These are phyloP conservation scores for Muntiacus reevesi DNA, from an alignment of 2,113 vertebrate species.

Conservation along the genomic window DNA sequence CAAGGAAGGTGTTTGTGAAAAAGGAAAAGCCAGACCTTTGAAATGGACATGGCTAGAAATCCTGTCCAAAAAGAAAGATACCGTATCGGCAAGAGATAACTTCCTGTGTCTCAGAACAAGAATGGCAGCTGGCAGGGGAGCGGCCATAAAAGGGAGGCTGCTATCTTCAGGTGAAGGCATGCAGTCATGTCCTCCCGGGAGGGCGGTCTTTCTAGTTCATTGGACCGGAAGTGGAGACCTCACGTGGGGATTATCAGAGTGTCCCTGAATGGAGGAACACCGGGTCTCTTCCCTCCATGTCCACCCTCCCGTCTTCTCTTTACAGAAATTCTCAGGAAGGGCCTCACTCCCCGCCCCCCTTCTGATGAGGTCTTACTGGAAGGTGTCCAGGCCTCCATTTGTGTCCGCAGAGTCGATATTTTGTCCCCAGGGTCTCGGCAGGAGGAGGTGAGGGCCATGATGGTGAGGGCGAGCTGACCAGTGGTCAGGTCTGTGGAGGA, in stretches of 20 bases:
- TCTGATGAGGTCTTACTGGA: slow-evolving; percentile 44
- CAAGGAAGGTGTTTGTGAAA: background rate
- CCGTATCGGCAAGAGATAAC: background rate
- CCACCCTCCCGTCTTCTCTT: background rate
- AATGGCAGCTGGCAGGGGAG: background rate
- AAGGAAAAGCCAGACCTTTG: background rate
- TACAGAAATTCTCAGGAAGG: background rate
- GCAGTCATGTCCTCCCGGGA: background rate
- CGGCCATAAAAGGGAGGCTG: background rate
- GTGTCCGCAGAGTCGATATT: background rate
- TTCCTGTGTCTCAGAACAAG: background rate
- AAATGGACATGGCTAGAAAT: background rate
- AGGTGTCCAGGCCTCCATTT: slow-evolving; percentile 59
- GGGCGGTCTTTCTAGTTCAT: background rate
- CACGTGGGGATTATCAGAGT: background rate
- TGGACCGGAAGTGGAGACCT: background rate
- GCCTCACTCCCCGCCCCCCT: background rate
- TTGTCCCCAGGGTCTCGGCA: slow-evolving; percentile 48
- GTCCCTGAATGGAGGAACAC: background rate
- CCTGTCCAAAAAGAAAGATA: background rate
- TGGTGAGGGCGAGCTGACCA: slow-evolving; percentile 72
- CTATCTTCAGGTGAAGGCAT: background rate
- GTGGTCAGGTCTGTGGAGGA: slow-evolving; percentile 66
- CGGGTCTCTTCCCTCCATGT: background rate
- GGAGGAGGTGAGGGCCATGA: slow-evolving; percentile 80